These are phyloP conservation scores for Drosophila heteroneura DNA, from an alignment of 2,888 invertebrate genomes.

Conservation along the genomic window DNA sequence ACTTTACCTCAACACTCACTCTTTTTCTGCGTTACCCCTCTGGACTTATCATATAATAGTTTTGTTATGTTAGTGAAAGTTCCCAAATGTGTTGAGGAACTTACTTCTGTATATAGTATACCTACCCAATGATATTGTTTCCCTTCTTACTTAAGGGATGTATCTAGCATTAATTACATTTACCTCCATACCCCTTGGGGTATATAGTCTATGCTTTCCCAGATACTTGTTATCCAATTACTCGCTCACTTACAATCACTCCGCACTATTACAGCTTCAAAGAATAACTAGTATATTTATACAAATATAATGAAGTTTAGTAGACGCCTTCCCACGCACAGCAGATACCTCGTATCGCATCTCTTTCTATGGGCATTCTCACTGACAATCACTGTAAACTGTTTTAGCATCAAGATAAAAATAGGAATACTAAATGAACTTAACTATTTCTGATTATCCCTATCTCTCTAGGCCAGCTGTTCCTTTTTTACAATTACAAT, in stretches of 20 bases:
- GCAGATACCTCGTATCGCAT: background rate
- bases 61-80: background rate
- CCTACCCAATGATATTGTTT: background rate
- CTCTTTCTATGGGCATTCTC: background rate
- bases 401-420: background rate
- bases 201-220: background rate
- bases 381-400: background rate
- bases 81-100: background rate
- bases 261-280: background rate
- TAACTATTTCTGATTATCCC: background rate
- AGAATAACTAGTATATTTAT: background rate
- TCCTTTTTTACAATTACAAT: background rate
- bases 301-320: background rate
- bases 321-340: accelerated
- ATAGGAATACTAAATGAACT: background rate
- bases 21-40: background rate
- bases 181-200: background rate
- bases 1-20: too few species aligned
- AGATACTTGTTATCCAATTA: background rate
- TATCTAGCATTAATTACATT: background rate
- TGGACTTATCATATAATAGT: background rate
- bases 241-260: background rate
- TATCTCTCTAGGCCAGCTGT: background rate
- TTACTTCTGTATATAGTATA: background rate
- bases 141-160: background rate